Conservation (phyloP, 2,113 vertebrate species). For the Pardalotus punctatus region DNA sequence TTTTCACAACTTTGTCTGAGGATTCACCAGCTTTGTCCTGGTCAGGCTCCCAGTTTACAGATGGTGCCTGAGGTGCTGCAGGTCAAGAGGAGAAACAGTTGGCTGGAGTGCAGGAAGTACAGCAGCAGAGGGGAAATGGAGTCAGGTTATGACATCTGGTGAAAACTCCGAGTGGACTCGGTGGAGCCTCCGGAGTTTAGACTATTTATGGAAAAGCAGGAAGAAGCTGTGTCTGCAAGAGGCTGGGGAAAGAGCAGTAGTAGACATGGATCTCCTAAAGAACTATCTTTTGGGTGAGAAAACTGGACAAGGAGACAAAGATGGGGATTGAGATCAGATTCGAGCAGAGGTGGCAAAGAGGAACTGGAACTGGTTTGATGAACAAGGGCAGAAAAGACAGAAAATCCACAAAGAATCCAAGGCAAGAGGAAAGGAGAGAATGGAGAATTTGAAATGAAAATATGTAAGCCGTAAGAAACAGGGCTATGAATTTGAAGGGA, state of each 20-base stretch:
- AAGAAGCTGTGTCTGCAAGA: background rate
- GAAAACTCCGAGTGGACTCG: background rate
- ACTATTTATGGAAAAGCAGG: background rate
- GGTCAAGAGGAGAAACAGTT: background rate
- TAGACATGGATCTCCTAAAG: background rate
- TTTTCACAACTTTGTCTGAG: background rate
- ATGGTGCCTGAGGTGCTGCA: background rate
- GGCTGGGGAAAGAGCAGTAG: background rate
- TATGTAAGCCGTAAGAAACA: background rate
- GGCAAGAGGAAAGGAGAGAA: accelerated
- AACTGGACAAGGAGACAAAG: background rate
- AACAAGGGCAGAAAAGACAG: background rate
- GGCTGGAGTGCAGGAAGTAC: background rate
- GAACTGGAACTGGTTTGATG: background rate
- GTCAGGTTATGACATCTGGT: background rate
- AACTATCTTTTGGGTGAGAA: background rate
- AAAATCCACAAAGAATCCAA: background rate
- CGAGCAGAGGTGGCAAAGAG: background rate
- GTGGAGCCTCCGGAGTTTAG: accelerated
- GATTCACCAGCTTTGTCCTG: background rate
- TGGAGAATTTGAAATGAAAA: background rate
- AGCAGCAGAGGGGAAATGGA: background rate
- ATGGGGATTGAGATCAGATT: background rate
- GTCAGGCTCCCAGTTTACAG: background rate
- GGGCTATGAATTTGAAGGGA: background rate